phyloP scores from a whole-genome alignment of 2,888 invertebrate species.

The Ectobius pallidus region DNA sequence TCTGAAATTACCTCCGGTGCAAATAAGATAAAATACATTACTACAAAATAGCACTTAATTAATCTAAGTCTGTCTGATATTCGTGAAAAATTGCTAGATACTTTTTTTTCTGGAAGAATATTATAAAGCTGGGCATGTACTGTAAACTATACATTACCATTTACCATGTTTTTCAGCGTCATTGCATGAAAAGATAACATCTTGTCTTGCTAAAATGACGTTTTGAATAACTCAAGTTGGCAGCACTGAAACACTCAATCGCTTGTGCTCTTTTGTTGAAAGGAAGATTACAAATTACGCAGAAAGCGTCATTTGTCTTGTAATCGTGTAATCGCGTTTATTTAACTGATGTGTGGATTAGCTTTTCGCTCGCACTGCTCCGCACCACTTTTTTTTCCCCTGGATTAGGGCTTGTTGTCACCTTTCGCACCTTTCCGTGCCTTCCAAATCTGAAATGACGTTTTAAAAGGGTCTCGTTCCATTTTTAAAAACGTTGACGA shows the following conservation, averaged over 20 bases:
- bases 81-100: too few relatives aligned
- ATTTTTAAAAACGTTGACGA: conserved; percentile 39
- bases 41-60: too few relatives aligned
- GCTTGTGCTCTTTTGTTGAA: background rate
- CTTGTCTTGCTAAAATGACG: background rate
- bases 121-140: too few relatives aligned
- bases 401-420: conserved; percentile 27
- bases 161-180: too few relatives aligned
- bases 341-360: conserved; percentile 23
- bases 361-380: background rate
- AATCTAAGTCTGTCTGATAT: too few relatives aligned
- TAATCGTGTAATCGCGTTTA: conserved; percentile 28
- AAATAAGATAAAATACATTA: too few relatives aligned
- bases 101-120: too few relatives aligned
- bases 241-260: conserved; percentile 14
- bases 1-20: too few relatives aligned
- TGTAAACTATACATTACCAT: too few relatives aligned
- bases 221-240: conserved; percentile 1
- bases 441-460: conserved; percentile 44
- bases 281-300: conserved; percentile 21
- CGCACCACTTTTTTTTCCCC: background rate
- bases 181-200: too few relatives aligned
- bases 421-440: conserved; percentile 27
- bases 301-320: conserved; percentile 17
- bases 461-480: conserved; percentile 42